Evolutionary conservation across 2,113 vertebrate genomes (phyloP).

Genomic region (Microtus montanus): DNA sequence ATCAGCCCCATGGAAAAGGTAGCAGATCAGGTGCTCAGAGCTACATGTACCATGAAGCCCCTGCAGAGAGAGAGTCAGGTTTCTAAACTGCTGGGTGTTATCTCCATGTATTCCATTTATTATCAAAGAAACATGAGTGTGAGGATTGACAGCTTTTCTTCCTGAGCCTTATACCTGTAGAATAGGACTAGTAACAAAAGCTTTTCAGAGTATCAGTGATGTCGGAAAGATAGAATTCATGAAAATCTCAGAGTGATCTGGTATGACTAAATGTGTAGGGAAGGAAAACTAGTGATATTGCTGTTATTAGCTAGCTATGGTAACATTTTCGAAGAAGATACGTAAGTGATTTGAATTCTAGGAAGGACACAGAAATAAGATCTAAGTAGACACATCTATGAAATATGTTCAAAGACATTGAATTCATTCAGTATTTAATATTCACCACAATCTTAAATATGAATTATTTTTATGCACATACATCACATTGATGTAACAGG

Average conservation of each 20-base stretch:
- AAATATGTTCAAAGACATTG: background rate
- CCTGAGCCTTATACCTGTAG: background rate
- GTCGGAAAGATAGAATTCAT: background rate
- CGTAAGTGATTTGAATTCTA: background rate
- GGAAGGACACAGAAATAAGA: background rate
- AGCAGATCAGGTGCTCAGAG: too few relatives aligned
- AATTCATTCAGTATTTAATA: background rate
- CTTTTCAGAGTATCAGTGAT: background rate
- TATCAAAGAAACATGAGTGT: background rate
- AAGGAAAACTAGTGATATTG: background rate
- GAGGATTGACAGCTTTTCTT: fast-evolving
- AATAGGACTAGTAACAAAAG: background rate
- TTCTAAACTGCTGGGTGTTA: background rate
- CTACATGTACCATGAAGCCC: fast-evolving
- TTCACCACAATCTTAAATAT: background rate
- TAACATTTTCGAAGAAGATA: background rate
- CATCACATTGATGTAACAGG: background rate
- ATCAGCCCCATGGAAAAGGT: too few relatives aligned
- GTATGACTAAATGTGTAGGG: background rate
- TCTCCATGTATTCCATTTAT: background rate
- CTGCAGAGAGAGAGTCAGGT: too few relatives aligned
- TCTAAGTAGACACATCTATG: background rate
- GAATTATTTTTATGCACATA: background rate
- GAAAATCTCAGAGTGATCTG: background rate
- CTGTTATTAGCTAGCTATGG: background rate